phyloP scores from a whole-genome alignment of 1,140 invertebrate genomes.

The Pseudomyrmex gracilis region DNA sequence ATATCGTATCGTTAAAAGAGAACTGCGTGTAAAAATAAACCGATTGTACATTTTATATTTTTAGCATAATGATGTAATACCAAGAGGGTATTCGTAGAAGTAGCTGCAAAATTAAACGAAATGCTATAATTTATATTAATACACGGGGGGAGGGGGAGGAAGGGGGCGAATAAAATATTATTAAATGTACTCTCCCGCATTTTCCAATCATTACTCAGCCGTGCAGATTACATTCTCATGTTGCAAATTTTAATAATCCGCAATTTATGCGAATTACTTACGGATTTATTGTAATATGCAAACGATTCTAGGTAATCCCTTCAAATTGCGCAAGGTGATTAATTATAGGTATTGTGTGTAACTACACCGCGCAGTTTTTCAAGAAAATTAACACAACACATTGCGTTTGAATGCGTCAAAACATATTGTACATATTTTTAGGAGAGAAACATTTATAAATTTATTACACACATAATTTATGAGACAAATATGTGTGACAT shows the following conservation, averaged over 20 bases:
- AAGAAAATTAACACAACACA: background rate
- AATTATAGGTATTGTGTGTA: conserved; percentile 26
- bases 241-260: conserved; percentile 56
- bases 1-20: background rate
- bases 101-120: conserved; percentile 46
- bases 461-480: conserved; percentile 2
- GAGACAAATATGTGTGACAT: background rate
- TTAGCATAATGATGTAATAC: conserved; percentile 22
- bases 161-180: conserved; percentile 27
- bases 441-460: background rate
- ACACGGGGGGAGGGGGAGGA: no score
- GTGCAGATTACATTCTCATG: conserved; percentile 36
- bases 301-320: conserved; percentile 53
- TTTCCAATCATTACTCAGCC: conserved; percentile 50
- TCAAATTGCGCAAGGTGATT: conserved; percentile 51
- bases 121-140: conserved; percentile 55
- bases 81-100: conserved; percentile 7
- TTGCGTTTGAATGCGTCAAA: background rate
- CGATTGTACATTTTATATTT: conserved; percentile 26
- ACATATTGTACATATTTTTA: background rate
- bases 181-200: conserved; percentile 36
- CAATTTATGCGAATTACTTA: conserved; percentile 58
- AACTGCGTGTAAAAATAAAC: background rate
- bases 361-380: background rate
- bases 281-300: conserved; percentile 54